These are phyloP conservation scores for Ischnura elegans DNA, from an alignment of 2,888 invertebrate genomes.

Conservation along the genomic window DNA sequence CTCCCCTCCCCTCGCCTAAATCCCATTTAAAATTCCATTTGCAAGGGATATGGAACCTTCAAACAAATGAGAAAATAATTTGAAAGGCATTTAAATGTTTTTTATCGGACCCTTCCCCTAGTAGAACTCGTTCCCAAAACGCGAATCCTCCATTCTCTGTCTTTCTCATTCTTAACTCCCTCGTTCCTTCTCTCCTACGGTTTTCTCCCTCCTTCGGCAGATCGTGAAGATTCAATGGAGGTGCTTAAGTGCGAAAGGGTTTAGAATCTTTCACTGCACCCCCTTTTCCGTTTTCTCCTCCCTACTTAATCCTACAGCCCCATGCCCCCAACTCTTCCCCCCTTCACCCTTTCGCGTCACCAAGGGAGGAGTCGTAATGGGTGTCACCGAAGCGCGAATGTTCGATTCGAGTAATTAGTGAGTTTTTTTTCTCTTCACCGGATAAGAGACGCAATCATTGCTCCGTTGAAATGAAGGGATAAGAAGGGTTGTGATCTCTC, in stretches of 20 bases:
- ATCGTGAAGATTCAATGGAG: not conserved
- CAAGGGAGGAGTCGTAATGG: not conserved
- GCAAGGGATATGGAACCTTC: conserved; percentile 4
- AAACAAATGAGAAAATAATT: conserved; percentile 6
- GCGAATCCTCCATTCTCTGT: not conserved
- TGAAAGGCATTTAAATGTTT: conserved; percentile 5
- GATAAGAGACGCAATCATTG: not conserved
- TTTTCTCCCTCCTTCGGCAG: not conserved
- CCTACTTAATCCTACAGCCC: too few species aligned
- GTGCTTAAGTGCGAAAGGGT: not conserved
- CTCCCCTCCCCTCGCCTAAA: not conserved
- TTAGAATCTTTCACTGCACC: not conserved
- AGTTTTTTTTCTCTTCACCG: not conserved
- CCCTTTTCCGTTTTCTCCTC: not conserved
- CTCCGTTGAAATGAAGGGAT: not conserved
- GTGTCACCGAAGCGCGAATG: not conserved
- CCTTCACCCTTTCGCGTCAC: not conserved
- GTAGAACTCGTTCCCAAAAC: not conserved
- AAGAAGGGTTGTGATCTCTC: too few species aligned
- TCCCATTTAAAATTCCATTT: conserved; percentile 22
- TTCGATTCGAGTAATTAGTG: conserved; percentile 11
- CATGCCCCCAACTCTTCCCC: not conserved
- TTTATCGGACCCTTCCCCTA: not conserved
- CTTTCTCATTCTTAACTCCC: not conserved
- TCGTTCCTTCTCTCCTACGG: not conserved